Percentiles rank a stretch among this genome's conserved stretches.
These are phyloP conservation scores for Artemia franciscana DNA, from an alignment of 1,140 invertebrate genomes.

Conservation along the genomic window DNA sequence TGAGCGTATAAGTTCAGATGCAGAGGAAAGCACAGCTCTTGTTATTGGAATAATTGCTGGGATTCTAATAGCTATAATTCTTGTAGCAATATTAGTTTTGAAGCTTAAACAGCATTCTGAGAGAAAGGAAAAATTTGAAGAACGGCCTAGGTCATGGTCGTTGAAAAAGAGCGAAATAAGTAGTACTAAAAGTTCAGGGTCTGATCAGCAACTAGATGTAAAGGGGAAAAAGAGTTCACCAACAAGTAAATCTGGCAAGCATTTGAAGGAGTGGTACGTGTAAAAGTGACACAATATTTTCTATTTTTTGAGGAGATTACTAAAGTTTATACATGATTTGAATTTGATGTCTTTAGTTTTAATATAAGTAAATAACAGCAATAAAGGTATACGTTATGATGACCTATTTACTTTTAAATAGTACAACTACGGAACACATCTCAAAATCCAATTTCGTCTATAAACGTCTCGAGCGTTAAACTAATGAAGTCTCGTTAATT, in stretches of 20 bases:
- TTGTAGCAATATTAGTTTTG: constrained; percentile 67
- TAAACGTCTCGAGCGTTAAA: no score
- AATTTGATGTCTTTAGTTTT: no score
- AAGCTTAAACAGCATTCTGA: constrained; percentile 68
- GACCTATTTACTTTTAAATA: no score
- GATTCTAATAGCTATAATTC: constrained; percentile 66
- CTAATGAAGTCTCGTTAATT: no score
- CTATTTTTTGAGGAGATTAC: no score
- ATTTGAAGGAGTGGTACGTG: constrained; percentile 85
- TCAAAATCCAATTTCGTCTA: no score
- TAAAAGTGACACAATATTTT: constrained; percentile 21
- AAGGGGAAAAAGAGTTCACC: constrained; percentile 23
- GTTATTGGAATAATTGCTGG: constrained; percentile 75
- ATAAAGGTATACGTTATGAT: no score
- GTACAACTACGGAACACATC: no score
- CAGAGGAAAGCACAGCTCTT: constrained; percentile 43
- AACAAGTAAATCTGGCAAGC: constrained; percentile 48
- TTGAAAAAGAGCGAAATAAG: constrained; percentile 14
- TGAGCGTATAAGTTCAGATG: constrained; percentile 40
- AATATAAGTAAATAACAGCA: no score
- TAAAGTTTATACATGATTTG: no score
- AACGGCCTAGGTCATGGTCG: constrained; percentile 28
- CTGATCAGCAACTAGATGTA: constrained; percentile 21
- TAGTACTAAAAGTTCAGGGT: constrained; percentile 19
- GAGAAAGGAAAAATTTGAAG: constrained; percentile 70